phyloP scores from a whole-genome alignment of 2,888 invertebrate genomes.

The Resseliella maxima region DNA sequence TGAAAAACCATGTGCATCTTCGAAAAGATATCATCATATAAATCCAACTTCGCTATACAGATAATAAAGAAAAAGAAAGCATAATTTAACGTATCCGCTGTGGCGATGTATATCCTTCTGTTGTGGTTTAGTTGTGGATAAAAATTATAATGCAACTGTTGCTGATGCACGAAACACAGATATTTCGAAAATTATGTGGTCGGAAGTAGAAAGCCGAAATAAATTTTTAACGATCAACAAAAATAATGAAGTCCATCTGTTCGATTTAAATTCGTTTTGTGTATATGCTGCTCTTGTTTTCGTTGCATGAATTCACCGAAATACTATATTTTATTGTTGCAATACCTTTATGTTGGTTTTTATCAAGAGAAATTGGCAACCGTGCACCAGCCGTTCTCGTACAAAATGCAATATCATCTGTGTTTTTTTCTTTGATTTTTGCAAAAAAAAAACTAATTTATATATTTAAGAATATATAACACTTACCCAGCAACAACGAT shows the following conservation, averaged over 20 bases:
- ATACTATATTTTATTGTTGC: conserved; percentile 27
- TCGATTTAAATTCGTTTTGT: conserved; percentile 38
- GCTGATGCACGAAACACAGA: conserved; percentile 46
- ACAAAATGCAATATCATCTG: conserved; percentile 30
- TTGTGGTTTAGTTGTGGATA: conserved; percentile 29
- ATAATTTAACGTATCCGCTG: conserved; percentile 54
- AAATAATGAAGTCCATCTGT: conserved; percentile 55
- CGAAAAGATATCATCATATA: neutral
- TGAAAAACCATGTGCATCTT: conserved; percentile 46
- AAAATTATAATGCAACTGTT: conserved; percentile 40
- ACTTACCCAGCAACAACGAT: conserved; percentile 3
- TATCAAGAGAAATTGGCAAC: conserved; percentile 15
- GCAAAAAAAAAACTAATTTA: neutral
- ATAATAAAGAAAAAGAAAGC: conserved; percentile 1
- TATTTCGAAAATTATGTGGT: conserved; percentile 53
- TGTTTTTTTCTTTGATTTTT: neutral
- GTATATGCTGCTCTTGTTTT: neutral
- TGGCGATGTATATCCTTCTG: conserved; percentile 15
- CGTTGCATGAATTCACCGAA: conserved; percentile 38
- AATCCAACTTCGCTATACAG: conserved; percentile 43
- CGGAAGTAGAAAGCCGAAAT: conserved; percentile 53
- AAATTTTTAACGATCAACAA: conserved; percentile 54
- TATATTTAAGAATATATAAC: neutral
- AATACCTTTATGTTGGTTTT: conserved; percentile 8
- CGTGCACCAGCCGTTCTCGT: neutral